Conservation (phyloP, 2,888 invertebrate genomes). For the Trichogramma evanescens region DNA sequence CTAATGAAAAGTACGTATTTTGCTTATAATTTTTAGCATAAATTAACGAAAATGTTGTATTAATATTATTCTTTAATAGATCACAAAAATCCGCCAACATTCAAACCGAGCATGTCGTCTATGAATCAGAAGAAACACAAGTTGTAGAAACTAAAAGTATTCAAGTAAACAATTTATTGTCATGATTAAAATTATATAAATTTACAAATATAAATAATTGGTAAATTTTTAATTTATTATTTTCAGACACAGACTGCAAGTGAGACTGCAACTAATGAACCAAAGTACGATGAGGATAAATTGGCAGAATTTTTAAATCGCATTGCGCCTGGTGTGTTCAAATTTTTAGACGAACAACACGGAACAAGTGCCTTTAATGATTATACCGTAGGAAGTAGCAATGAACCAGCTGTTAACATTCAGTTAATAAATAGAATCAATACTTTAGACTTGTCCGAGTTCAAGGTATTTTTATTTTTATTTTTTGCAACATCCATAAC, state of each 20-base stretch:
- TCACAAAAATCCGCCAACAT: constrained; percentile 29
- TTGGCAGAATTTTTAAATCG: constrained; percentile 39
- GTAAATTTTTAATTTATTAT: background rate
- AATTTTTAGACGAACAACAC: constrained; percentile 39
- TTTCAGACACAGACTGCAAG: constrained; percentile 38
- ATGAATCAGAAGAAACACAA: constrained; percentile 30
- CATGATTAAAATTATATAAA: background rate
- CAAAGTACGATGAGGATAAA: constrained; percentile 34
- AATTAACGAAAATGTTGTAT: background rate
- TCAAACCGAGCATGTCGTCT: constrained; percentile 37
- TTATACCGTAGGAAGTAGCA: constrained; percentile 32
- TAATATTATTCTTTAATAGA: constrained; percentile 25
- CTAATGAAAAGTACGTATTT: constrained; percentile 31
- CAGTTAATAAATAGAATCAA: constrained; percentile 34
- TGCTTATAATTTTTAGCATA: background rate
- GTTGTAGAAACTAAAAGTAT: constrained; percentile 30
- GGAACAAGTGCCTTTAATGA: constrained; percentile 38
- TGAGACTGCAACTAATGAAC: constrained; percentile 23
- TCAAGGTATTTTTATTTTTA: constrained; percentile 26
- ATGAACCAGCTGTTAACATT: constrained; percentile 26
- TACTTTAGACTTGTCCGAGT: constrained; percentile 27
- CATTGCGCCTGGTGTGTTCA: constrained; percentile 38
- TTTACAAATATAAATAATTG: background rate
- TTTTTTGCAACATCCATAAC: background rate
- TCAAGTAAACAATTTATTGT: constrained; percentile 26